Percentiles rank a stretch among this genome's conserved stretches.
Evolutionary conservation across 2,113 vertebrate species (phyloP).

Genomic region (Solea senegalensis): DNA sequence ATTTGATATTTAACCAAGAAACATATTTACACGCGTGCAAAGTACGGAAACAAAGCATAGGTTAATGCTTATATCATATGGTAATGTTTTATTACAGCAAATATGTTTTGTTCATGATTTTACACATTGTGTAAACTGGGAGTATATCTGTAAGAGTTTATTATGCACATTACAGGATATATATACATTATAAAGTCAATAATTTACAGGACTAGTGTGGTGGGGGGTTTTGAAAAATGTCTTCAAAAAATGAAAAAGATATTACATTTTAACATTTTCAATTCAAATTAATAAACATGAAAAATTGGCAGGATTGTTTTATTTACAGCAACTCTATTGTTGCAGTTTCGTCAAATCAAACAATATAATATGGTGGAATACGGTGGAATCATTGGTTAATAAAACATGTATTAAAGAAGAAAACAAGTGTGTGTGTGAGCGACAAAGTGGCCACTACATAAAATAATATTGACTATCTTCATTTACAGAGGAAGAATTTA

Average conservation of each 20-base stretch:
- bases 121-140: too few species aligned
- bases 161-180: too few species aligned
- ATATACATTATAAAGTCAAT: too few species aligned
- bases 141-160: too few species aligned
- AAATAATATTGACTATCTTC: background rate
- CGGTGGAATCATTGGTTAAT: background rate
- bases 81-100: too few species aligned
- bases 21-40: background rate
- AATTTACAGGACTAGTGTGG: background rate
- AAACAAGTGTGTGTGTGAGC: background rate
- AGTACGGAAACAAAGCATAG: background rate
- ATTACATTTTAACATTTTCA: constrained; percentile 1
- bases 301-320: background rate
- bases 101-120: too few species aligned
- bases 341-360: background rate
- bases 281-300: background rate
- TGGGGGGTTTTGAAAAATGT: too few species aligned
- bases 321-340: background rate
- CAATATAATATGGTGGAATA: background rate
- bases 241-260: background rate
- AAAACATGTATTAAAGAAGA: background rate
- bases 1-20: background rate
- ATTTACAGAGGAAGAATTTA: background rate
- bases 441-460: background rate
- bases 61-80: too few species aligned